Percentiles rank a stretch among this genome's conserved stretches.
phyloP scores from a whole-genome alignment of 2,888 invertebrate species.

The Chaetoderma sp. region DNA sequence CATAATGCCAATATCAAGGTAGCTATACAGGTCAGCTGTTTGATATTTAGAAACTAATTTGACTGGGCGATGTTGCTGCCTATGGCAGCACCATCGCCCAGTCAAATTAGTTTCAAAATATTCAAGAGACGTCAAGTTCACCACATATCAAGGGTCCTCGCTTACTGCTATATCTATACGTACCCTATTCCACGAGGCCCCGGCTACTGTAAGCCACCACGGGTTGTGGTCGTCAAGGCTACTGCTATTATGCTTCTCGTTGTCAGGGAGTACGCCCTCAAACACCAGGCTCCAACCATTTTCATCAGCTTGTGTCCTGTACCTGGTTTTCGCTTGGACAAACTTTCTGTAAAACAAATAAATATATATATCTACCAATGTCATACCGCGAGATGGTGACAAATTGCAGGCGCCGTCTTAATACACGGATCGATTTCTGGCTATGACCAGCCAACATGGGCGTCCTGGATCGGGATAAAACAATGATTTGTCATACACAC shows the following conservation, averaged over 20 bases:
- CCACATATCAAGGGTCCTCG: background rate
- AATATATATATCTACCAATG: background rate
- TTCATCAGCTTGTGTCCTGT: constrained; percentile 56
- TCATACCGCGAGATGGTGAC: background rate
- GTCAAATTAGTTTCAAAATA: too few species aligned
- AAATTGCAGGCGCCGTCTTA: too few species aligned
- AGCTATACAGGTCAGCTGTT: too few species aligned
- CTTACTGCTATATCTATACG: constrained; percentile 16
- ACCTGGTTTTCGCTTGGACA: constrained; percentile 50
- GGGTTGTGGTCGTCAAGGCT: constrained; percentile 26
- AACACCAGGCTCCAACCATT: constrained; percentile 64
- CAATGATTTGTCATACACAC: too few species aligned
- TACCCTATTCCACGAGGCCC: constrained; percentile 64
- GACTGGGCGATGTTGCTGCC: too few species aligned
- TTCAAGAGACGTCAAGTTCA: too few species aligned
- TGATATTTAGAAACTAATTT: too few species aligned
- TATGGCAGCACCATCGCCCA: too few species aligned
- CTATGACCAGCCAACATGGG: constrained; percentile 17
- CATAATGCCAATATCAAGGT: too few species aligned
- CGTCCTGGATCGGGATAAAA: constrained; percentile 24
- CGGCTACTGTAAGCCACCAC: constrained; percentile 61
- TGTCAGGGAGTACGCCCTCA: constrained; percentile 39
- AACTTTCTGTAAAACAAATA: constrained; percentile 51
- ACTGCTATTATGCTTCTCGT: constrained; percentile 32
- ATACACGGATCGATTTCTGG: constrained; percentile 28